Evolutionary conservation across 2,888 invertebrate species (phyloP).

Genomic region (Stenoptilia bipunctidactyla): DNA sequence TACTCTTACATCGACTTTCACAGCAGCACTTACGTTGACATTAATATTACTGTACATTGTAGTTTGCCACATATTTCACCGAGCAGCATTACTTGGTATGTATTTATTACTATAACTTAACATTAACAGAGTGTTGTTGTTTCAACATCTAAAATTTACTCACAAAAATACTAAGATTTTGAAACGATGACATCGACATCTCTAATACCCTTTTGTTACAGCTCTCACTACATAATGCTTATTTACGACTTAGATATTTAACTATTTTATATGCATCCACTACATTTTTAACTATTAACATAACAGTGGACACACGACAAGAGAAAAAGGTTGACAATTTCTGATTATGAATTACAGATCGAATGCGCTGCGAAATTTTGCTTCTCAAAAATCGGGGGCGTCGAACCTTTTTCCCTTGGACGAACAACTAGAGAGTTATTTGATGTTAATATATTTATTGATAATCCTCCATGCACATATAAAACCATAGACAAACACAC

Average conservation of each 20-base stretch:
- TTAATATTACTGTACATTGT: no score
- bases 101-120: no score
- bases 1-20: no score
- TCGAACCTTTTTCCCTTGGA: constrained; percentile 27
- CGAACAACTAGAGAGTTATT: constrained; percentile 24
- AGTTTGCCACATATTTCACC: no score
- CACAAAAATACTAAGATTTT: no score
- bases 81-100: no score
- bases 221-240: constrained; percentile 21
- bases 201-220: constrained; percentile 15
- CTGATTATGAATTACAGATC: not conserved
- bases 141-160: no score
- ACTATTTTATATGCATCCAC: constrained; percentile 11
- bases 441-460: constrained; percentile 10
- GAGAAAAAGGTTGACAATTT: not conserved
- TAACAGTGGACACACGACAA: not conserved
- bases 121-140: constrained; percentile 9
- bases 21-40: no score
- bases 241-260: not conserved
- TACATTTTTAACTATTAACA: constrained; percentile 2
- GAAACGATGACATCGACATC: constrained; percentile 3
- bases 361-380: not conserved
- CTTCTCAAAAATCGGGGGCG: not conserved
- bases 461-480: constrained; percentile 69
- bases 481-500: constrained; percentile 69